A percentile compares a stretch with the other conserved stretches of the same genome.
Conservation (phyloP, 2,888 invertebrate species). For the Drosophila eohydei region DNA sequence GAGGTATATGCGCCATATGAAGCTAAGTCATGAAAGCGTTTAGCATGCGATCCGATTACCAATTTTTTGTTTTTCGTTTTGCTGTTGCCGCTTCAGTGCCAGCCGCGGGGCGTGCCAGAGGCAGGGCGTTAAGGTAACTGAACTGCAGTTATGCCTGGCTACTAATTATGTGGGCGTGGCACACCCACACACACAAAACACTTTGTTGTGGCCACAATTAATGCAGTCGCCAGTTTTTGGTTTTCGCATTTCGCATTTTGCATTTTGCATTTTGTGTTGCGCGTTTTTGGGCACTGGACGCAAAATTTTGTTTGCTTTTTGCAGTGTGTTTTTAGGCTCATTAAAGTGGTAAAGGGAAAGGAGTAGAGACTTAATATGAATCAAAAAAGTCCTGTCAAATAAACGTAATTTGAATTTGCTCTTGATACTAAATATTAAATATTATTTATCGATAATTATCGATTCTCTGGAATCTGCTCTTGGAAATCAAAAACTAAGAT, state of each 20-base stretch:
- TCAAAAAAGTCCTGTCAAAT: background rate
- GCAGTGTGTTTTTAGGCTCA: conserved; percentile 11
- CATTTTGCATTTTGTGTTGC: conserved; percentile 18
- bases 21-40: conserved; percentile 46
- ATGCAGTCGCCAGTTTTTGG: conserved; percentile 5
- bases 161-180: conserved; percentile 45
- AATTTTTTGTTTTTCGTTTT: conserved; percentile 10
- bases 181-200: conserved; percentile 2
- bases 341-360: too few relatives aligned
- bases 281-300: conserved; percentile 16
- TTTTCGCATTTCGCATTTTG: conserved; percentile 10
- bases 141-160: conserved; percentile 46
- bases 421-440: background rate
- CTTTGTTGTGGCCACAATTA: conserved; percentile 22
- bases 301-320: background rate
- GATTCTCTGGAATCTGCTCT: background rate
- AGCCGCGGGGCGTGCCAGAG: conserved; percentile 16
- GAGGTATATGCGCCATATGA: background rate
- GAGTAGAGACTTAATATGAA: too few relatives aligned
- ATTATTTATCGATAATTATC: background rate
- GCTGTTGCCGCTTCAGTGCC: conserved; percentile 61
- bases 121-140: conserved; percentile 50
- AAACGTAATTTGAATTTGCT: background rate
- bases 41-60: conserved; percentile 79
- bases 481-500: background rate